Conservation (phyloP, 2,113 vertebrate genomes). For the Cyrtonyx montezumae region DNA sequence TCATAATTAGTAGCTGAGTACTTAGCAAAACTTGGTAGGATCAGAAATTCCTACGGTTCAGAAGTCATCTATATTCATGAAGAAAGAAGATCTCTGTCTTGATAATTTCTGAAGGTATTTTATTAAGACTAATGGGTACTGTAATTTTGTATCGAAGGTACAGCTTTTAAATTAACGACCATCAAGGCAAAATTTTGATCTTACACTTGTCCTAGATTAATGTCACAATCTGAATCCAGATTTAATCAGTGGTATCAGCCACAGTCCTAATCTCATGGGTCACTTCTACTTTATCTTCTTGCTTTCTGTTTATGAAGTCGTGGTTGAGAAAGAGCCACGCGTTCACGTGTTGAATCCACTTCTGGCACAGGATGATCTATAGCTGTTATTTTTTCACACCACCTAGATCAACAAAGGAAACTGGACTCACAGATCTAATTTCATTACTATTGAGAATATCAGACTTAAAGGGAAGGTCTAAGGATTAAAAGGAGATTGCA, state of each 20-base stretch:
- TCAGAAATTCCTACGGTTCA: slow-evolving; percentile 14
- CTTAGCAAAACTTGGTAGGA: slow-evolving; percentile 7
- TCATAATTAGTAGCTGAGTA: slow-evolving; percentile 38
- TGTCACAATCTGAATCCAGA: not conserved
- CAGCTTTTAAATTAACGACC: not conserved
- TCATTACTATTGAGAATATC: slow-evolving; percentile 18
- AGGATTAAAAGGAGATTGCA: slow-evolving; percentile 20
- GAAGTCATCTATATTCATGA: slow-evolving; percentile 10
- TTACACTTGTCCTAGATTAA: not conserved
- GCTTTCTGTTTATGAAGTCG: not conserved
- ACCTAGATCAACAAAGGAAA: not conserved
- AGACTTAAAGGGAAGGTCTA: not conserved
- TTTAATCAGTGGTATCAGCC: not conserved
- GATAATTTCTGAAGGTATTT: slow-evolving; percentile 1
- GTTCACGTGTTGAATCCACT: not conserved
- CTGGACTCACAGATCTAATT: slow-evolving; percentile 27
- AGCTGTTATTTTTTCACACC: slow-evolving; percentile 29
- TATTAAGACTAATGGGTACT: not conserved
- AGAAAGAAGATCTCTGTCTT: not conserved
- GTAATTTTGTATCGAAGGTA: not conserved
- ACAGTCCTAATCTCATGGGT: not conserved
- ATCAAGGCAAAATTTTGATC: not conserved
- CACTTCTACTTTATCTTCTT: not conserved
- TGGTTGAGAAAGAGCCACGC: not conserved
- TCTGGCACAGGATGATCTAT: slow-evolving; percentile 7